These are phyloP conservation scores for Netelia virgata DNA, from an alignment of 2,888 invertebrate species.

Conservation along the genomic window DNA sequence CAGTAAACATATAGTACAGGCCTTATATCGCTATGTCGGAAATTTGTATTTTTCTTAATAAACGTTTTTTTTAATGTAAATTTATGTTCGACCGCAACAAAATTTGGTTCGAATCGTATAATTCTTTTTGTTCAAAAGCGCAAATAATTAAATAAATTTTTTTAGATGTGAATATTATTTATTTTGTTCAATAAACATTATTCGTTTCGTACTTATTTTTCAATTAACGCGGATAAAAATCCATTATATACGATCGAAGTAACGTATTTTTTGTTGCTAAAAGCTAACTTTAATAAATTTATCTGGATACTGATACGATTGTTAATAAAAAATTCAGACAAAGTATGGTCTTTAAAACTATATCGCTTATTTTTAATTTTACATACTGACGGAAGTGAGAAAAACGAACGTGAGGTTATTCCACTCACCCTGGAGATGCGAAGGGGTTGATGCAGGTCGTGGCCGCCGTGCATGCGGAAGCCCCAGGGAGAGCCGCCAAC, in stretches of 20 bases:
- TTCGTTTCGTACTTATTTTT: too few relatives aligned
- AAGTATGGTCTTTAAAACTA: background rate
- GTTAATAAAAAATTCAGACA: background rate
- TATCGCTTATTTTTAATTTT: background rate
- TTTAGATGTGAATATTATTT: background rate
- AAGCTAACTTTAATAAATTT: background rate
- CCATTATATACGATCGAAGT: too few relatives aligned
- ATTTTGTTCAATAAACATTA: too few relatives aligned
- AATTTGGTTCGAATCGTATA: background rate
- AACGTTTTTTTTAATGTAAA: too few relatives aligned
- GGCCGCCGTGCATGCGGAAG: conserved; percentile 94
- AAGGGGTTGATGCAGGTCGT: conserved; percentile 91
- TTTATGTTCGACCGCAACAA: too few relatives aligned
- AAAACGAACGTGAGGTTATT: background rate
- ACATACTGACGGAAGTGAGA: background rate
- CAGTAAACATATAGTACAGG: too few relatives aligned
- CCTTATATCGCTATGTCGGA: too few relatives aligned
- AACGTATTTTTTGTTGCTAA: too few relatives aligned
- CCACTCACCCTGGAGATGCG: conserved; percentile 92
- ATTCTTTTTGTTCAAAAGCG: background rate
- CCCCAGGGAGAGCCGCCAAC: conserved; percentile 95
- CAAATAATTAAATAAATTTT: background rate
- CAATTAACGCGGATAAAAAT: too few relatives aligned
- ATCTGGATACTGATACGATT: background rate
- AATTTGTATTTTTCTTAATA: too few relatives aligned